Evolutionary conservation across 1,140 invertebrate species (phyloP), one percentile per base, ranked within the genome.

Genomic region (Cotesia glomerata): DNA sequence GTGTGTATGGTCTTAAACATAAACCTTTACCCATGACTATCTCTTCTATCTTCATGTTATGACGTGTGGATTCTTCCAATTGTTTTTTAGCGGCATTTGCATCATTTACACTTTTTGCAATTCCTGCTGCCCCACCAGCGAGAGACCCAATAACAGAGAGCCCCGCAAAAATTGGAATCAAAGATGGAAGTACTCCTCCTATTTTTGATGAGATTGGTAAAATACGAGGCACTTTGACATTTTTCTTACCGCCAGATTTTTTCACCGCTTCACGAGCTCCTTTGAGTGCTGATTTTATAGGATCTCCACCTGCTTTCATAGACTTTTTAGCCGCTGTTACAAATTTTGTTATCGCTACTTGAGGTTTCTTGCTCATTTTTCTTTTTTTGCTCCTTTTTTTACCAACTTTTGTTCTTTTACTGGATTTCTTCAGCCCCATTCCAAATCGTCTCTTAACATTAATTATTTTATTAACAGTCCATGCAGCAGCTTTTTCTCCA

Each of bases 21-120:
- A 82, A 54, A 39, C 80, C 79, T 54, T 78, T 77, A 49, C 80
- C 80, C 36, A 84, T 26, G 32, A 78, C 80, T 52, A 81, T 81
- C 4, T 75, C 63, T 76, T 82, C 81, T 75, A 84, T 83, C 66
- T 51, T 74, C 74, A 74, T 67, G 72, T 69, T 79, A 51, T 81
- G 80, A 16, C 79, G 76, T 63, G 71, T 71, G 56, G 18, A 65
- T 52, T 80, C 76, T 26, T 72, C 65, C 54, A 80, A 64, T 72
- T 76, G 67, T 52, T 72, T 59, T 74, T 80, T 79, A 54, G 77
- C 80, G 69, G 75, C 75, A 70, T 76, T 78, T 5, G 76, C 74
- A 66, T 63, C 35, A 71, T 74, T 78, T 16, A 80, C 63, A 5
- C 74, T 74, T 75, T 80, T 77, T 1, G 71, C 80, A 39, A 81